Evolutionary conservation across 2,888 invertebrate genomes (phyloP).

Genomic region (Cataglyphis cursor): DNA sequence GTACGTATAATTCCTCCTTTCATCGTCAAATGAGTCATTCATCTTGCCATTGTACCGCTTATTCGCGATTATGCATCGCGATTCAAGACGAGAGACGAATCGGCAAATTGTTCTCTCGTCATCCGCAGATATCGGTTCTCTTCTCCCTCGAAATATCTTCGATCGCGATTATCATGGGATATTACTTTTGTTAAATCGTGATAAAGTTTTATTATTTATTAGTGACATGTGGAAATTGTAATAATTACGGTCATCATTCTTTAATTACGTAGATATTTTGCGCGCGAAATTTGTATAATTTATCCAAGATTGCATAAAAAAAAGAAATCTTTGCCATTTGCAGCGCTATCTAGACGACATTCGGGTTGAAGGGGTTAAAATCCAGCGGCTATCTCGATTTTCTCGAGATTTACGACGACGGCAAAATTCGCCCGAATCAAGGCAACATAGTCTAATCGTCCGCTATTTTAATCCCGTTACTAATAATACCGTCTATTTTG

Average conservation of each 20-base stretch:
- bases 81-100: conserved; percentile 19
- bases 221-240: neutral
- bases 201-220: neutral
- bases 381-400: neutral
- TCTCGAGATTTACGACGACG: conserved; percentile 21
- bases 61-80: conserved; percentile 23
- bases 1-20: conserved; percentile 4
- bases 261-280: no score
- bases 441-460: conserved; percentile 46
- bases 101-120: conserved; percentile 8
- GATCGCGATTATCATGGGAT: neutral
- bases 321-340: neutral
- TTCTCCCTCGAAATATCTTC: neutral
- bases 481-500: conserved; percentile 56
- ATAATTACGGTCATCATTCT: neutral
- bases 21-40: conserved; percentile 7
- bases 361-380: conserved; percentile 1
- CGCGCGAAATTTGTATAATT: neutral
- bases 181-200: neutral
- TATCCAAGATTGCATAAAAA: neutral
- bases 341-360: neutral
- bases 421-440: conserved; percentile 46
- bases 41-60: conserved; percentile 7
- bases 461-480: conserved; percentile 54
- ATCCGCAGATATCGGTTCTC: neutral